Conservation (phyloP, 2,888 invertebrate genomes). For the Theodoxus fluviatilis region DNA sequence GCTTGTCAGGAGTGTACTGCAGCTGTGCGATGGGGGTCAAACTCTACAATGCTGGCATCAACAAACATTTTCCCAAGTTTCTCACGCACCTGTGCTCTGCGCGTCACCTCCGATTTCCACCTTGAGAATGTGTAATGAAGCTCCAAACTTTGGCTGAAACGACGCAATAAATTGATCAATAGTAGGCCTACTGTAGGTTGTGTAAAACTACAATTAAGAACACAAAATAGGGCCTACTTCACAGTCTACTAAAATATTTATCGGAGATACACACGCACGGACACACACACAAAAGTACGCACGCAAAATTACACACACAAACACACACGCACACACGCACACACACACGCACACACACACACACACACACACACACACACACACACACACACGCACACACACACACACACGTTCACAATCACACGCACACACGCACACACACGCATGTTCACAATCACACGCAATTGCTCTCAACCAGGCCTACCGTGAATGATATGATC, state of each 20-base stretch:
- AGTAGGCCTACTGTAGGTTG: too few species aligned
- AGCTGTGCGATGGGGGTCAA: too few species aligned
- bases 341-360: constrained; percentile 7
- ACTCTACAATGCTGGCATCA: background rate
- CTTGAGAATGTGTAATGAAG: constrained; percentile 61
- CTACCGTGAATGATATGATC: too few species aligned
- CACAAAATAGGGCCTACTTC: too few species aligned
- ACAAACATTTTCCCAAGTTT: background rate
- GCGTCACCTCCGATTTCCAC: constrained; percentile 66
- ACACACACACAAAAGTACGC: too few species aligned
- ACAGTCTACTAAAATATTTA: too few species aligned
- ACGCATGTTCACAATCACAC: constrained; percentile 3
- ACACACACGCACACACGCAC: too few species aligned
- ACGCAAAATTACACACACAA: too few species aligned
- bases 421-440: background rate
- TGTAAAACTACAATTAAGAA: too few species aligned
- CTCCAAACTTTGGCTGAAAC: constrained; percentile 56
- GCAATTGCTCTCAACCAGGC: background rate
- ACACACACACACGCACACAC: background rate
- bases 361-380: constrained; percentile 18
- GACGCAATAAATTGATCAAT: too few species aligned
- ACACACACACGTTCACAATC: background rate
- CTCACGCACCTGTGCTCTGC: constrained; percentile 53
- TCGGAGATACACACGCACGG: too few species aligned
- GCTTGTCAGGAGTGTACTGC: too few species aligned